These are phyloP conservation scores for Scelioninae gen. 1 DNA, from an alignment of 2,888 invertebrate species.

Conservation along the genomic window DNA sequence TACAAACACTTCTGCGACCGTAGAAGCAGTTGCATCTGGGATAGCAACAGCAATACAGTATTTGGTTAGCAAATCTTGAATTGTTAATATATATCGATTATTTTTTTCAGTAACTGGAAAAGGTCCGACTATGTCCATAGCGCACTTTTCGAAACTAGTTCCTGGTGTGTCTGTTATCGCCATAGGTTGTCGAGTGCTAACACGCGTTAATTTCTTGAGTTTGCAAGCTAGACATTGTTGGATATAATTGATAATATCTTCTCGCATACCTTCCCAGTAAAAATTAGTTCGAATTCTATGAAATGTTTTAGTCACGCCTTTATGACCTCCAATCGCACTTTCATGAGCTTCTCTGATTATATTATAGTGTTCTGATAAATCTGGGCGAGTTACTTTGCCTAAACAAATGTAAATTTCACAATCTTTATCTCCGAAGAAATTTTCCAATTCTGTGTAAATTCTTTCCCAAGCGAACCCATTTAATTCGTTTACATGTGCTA, in stretches of 20 bases:
- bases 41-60: conserved; percentile 13
- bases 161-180: conserved; percentile 63
- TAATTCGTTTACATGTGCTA: too few relatives aligned
- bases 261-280: too few relatives aligned
- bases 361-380: too few relatives aligned
- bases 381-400: too few relatives aligned
- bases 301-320: too few relatives aligned
- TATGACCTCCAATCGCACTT: too few relatives aligned
- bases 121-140: conserved; percentile 67
- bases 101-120: conserved; percentile 39
- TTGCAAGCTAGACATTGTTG: conserved; percentile 63
- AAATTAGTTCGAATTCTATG: too few relatives aligned
- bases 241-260: conserved; percentile 62
- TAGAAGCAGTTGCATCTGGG: not conserved
- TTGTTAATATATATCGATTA: not conserved
- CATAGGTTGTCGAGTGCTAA: conserved; percentile 61
- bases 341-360: too few relatives aligned
- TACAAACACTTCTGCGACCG: conserved; percentile 3
- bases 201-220: conserved; percentile 64
- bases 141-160: not conserved
- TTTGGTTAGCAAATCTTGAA: conserved; percentile 18
- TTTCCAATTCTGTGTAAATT: too few relatives aligned
- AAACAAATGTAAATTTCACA: too few relatives aligned
- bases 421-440: too few relatives aligned
- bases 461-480: too few relatives aligned